A percentile compares a stretch with the other conserved stretches of the same genome.
Conservation (phyloP, 2,797 vertebrate species). For the Rhynchotus rufescens region DNA sequence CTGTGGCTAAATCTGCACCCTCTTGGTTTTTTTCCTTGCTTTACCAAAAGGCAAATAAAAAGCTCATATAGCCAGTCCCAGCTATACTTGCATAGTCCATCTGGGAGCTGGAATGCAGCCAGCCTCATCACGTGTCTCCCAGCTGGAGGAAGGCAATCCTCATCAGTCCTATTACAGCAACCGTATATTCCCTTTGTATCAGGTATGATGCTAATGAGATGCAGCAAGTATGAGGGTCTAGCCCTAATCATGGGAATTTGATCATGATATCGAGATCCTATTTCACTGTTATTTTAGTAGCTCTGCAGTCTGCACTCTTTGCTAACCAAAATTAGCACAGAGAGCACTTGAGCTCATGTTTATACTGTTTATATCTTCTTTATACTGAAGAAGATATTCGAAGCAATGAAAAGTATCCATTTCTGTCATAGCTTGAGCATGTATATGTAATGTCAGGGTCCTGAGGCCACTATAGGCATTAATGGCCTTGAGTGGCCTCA, state of each 20-base stretch:
- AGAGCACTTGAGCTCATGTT: fast-evolving
- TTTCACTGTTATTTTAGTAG: background rate
- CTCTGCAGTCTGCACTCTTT: background rate
- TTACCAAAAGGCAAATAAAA: background rate
- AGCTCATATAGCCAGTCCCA: background rate
- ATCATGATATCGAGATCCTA: background rate
- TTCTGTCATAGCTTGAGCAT: too few species aligned
- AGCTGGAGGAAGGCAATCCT: background rate
- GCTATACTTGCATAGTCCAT: background rate
- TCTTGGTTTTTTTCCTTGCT: background rate
- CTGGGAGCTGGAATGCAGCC: background rate
- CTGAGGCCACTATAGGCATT: background rate
- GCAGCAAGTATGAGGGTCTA: background rate
- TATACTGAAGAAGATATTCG: background rate
- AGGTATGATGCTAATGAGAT: background rate
- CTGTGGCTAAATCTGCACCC: background rate
- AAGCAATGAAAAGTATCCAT: background rate
- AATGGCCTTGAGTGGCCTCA: background rate
- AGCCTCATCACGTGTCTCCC: background rate
- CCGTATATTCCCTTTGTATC: background rate
- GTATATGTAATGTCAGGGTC: background rate
- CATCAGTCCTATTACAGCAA: background rate
- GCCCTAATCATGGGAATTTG: background rate
- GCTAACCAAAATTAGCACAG: background rate
- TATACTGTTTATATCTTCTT: too few species aligned